Evolutionary conservation across 2,888 invertebrate species (phyloP), one percentile per base, ranked within the genome.

Genomic region (Smittia aterrima): DNA sequence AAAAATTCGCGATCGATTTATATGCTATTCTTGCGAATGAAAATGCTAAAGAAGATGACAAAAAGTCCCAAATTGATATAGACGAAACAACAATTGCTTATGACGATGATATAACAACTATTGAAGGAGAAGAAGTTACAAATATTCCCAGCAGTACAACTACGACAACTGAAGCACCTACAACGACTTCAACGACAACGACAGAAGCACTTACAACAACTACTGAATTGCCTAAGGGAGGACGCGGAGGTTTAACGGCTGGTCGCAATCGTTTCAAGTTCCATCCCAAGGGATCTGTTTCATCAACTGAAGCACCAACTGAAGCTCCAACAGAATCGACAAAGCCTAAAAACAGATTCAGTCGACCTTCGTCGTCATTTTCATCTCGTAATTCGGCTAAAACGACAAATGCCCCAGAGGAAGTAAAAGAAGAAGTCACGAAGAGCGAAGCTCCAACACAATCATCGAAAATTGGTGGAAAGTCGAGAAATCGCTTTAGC

Each of bases 1-100:
- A 92, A 79, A 92, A 93, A 83, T 91, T 91, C 0, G 93, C 93
- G 11, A 84, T 92, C 13, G 93, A 93, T 78, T 84, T 93, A 66
- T 93, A 93, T 79, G 93, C 93, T 0, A 91, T 92, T 78, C 84
- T 92, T 68, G 88, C 88, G 11, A 86, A 87, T 20, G 87, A 87
- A 77, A 88, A 88, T 77, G 79, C 79, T n/a, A 77, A 78, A 66
- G 77, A 77, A 62, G 74, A 38, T 66, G 75, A 47, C 41, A 73
- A 71, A 67, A 68, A 71, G 16, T 79, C 81, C 0, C 77, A 83
- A 3, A 79, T 80, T 1, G 80, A 80, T 7, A 81, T 87, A 53
- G 87, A 87, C 76, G 84, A 85, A 7, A 85, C 82, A 6, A 83
- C 79, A 20, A 82, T 82, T 76, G 79, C 82, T 47, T 81, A 83